A percentile compares a stretch with the other conserved stretches of the same genome.
phyloP scores from a whole-genome alignment of 1,140 invertebrate species.

The Drosophila ficusphila region DNA sequence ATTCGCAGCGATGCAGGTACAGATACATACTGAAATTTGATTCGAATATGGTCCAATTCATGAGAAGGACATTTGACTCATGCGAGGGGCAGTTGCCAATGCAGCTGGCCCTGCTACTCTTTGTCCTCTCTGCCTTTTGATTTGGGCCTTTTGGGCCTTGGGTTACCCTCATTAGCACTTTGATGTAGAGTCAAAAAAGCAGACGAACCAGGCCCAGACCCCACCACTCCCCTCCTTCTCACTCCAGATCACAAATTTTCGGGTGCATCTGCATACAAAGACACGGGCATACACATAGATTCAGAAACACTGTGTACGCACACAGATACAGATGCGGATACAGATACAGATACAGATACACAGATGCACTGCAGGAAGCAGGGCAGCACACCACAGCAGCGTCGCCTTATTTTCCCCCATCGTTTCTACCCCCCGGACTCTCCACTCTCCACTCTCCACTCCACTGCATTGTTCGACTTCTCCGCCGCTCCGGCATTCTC shows the following conservation, averaged over 20 bases:
- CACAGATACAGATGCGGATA: neutral
- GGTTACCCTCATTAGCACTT: conserved; percentile 25
- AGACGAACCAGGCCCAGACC: neutral
- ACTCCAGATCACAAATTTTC: conserved; percentile 4
- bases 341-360: neutral
- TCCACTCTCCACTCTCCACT: neutral
- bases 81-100: neutral
- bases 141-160: too few species aligned
- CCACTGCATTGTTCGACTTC: conserved; percentile 14
- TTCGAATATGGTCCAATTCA: neutral
- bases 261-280: conserved; percentile 48
- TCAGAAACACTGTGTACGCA: too few species aligned
- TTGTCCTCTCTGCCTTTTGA: neutral
- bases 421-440: neutral
- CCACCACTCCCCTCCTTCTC: neutral
- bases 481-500: conserved; percentile 3
- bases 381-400: conserved; percentile 8
- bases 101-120: conserved; percentile 10
- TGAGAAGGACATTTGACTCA: conserved; percentile 67
- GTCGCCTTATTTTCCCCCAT: neutral
- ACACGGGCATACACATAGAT: too few species aligned
- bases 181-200: conserved; percentile 6
- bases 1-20: neutral
- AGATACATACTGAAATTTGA: conserved; percentile 22
- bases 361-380: conserved; percentile 38